Base-by-base conservation (phyloP, 2,797 vertebrate species). In the Craterocephalus amniculus region DNA sequence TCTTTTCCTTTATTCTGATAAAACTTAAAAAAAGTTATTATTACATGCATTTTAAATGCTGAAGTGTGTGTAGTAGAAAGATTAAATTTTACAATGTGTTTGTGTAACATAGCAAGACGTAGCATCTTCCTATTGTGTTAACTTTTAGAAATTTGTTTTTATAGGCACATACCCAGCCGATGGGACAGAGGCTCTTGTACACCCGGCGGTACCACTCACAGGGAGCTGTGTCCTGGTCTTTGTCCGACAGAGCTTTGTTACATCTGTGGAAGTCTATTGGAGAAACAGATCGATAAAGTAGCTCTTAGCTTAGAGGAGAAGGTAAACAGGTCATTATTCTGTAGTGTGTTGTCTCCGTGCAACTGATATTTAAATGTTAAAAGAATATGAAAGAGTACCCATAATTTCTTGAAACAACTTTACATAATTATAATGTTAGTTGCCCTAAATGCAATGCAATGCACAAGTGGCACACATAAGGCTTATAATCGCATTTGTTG, bases 141-240 rank as follows among this genome's bases (percentile, higher is more conserved):
- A 48, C 45, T 22, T 20, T 48, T 48, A 14, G 4, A 51, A 48
- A 49, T 9, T 7, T 51, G 48, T 18, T 7, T n/a, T 24, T 31
- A 4, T 22, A 58, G 40, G n/a, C 27, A 80, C 92, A 32, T 73
- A 95, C 94, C 94, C 94, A 94, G 79, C 79, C 76, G 1, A 91
- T 71, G 7, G 91, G 94, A 0, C 94, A 95, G 60, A 94, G 87
- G 71, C 92, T 94, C 83, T 90, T 94, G 87, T 93, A 94, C 59
- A 94, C 94, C 76, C 84, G 89, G 78, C 89, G 91, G 84, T 94
- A 93, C 93, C 93, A 94, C 1, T 90, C 79, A 26, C 94, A 94
- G 0, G 94, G 94, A 69, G 88, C 26, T 0, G 78, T 70, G 38
- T 94, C 93, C 87, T 92, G 88, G 51, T 91, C 89, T 87, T 92